Base-by-base conservation (phyloP, 64 coral and sea anemone species). In the Dendrophyllia cribrosa region DNA sequence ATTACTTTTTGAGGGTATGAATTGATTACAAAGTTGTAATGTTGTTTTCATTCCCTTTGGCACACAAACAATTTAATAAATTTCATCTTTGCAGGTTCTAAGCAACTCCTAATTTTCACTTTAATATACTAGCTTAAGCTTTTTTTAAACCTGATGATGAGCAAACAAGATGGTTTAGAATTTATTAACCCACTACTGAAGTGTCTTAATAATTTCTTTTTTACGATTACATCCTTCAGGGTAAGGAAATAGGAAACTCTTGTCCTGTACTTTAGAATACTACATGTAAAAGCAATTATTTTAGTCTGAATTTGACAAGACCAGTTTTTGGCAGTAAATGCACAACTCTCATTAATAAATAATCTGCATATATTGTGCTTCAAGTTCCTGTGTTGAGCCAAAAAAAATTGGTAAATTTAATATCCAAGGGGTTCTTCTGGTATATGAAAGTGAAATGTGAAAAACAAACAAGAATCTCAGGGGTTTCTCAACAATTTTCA, bases 111-210 rank as follows among this genome's bases (percentile, higher is more conserved):
- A 77, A 50, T 47, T 83, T 66, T 51, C 61, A 48, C 43, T 83
- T 64, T 82, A 62, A 82, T 82, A 66, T 22, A 83, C 62, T 51
- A 66, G 20, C 26, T 50, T 4, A 3, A 62, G 58, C 22, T 20
- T 67, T 59, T 60, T 65, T 82, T 64, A 82, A 65, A 83, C 34
- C 34, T 20, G 26, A 67, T 83, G 26, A 83, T 67, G 15, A 83
- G 3, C 60, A 83, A 83, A 83, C 43, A 83, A 19, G 5, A 45
- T 6, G 20, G 43, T 66, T 82, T 65, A 67, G n/a, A 64, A 73
- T 73, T 73, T 13, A 73, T 34, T 34, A 73, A 73, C 24, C 8
- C 70, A 45, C 70, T 15, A 56, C 53, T 56, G 53, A 56, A 56
- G 12, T 56, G 12, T 56, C 53, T 56, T 56, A 56, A 9, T 56